Percentiles rank a stretch among this genome's conserved stretches.
phyloP scores from a whole-genome alignment of 2,888 invertebrate species.

The Antitype chi region DNA sequence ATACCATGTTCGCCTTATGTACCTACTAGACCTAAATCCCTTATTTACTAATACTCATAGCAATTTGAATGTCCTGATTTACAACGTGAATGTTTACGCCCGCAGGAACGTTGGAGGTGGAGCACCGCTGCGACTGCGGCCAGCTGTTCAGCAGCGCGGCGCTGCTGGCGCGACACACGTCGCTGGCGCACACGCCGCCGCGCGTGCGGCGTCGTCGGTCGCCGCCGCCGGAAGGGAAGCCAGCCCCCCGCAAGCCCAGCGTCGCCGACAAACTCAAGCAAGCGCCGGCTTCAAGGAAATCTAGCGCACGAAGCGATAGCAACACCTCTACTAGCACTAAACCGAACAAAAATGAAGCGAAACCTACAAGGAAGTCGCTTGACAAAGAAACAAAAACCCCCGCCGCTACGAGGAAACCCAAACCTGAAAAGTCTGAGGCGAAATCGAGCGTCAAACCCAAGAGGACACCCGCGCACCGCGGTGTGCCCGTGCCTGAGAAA shows the following conservation, averaged over 20 bases:
- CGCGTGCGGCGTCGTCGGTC: conserved; percentile 85
- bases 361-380: conserved; percentile 70
- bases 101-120: conserved; percentile 77
- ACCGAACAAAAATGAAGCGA: conserved; percentile 53
- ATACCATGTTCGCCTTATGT: too few species aligned
- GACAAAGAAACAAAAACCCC: conserved; percentile 66
- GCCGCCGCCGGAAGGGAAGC: conserved; percentile 72
- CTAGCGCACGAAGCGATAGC: conserved; percentile 65
- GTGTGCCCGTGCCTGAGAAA: conserved; percentile 85
- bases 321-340: conserved; percentile 51
- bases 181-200: conserved; percentile 88
- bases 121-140: conserved; percentile 90
- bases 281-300: conserved; percentile 61
- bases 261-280: conserved; percentile 57
- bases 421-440: conserved; percentile 61
- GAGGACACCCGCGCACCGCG: conserved; percentile 76
- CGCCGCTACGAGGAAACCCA: conserved; percentile 45
- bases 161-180: conserved; percentile 83
- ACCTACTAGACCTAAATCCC: too few species aligned
- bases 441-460: conserved; percentile 67
- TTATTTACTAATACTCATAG: too few species aligned
- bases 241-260: conserved; percentile 54
- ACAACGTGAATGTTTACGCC: neutral
- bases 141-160: conserved; percentile 86
- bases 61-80: neutral